Base-by-base conservation (phyloP, 2,113 vertebrate species). In the Oreocharis arfaki region DNA sequence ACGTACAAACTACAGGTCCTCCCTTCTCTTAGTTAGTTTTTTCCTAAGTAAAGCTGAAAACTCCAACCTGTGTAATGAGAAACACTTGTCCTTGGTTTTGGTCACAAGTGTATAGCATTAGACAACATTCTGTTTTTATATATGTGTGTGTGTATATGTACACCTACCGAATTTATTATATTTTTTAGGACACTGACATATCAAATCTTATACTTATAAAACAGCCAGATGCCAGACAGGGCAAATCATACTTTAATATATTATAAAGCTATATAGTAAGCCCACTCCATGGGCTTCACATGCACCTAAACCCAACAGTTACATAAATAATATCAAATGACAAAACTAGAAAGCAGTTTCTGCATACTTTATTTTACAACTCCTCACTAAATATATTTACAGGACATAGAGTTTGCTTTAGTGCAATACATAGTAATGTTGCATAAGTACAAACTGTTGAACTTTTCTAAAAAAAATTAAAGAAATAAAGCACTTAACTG, bases 361-460 rank as follows among this genome's bases (percentile, higher is more conserved):
- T 97, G 97, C 59, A 87, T 95, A 93, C 89, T 98, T 98, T 98
- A 98, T 98, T 97, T 98, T 99, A 99, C 98, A 99, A 98, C 98
- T 98, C 98, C 96, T 99, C 98, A 99, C 99, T 99, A 98, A 99
- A 98, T 98, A 98, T 98, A 99, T 98, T 98, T 99, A 99, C 99
- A 99, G 98, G 98, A 99, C 98, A 98, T 98, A 94, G 98, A 98
- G 98, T 98, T 99, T 98, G 98, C 98, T 98, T 98, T 98, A 99
- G 98, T 99, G 99, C 99, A 99, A 98, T 99, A 99, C 98, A 99
- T 98, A 98, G 97, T 98, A 98, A 99, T 99, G 98, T 98, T 99
- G 98, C 99, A 98, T 99, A 99, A 99, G 98, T 99, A 99, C 98
- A 99, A 99, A 99, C 98, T 94, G 96, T 98, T 98, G 97, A 97